phyloP scores from a whole-genome alignment of 2,113 vertebrate species.

The Chloropsis cyanopogon region DNA sequence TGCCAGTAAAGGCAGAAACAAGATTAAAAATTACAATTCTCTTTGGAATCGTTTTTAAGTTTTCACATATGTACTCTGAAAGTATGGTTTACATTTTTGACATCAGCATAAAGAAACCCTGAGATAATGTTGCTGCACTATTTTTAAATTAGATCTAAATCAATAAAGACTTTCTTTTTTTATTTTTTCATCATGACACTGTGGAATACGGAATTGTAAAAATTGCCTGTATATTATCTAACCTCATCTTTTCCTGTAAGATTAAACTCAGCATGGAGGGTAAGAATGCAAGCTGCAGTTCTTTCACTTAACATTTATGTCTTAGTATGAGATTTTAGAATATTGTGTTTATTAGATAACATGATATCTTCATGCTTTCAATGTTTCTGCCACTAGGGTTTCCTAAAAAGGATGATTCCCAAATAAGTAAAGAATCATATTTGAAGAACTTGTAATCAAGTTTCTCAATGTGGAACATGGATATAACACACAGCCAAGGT shows the following conservation, averaged over 20 bases:
- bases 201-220: neutral
- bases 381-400: neutral
- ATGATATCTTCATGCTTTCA: neutral
- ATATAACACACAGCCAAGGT: neutral
- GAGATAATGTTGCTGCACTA: neutral
- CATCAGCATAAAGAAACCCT: neutral
- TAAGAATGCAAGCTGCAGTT: slow-evolving; percentile 1
- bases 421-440: neutral
- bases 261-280: neutral
- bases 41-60: neutral
- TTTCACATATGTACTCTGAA: neutral
- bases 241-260: neutral
- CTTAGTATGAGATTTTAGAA: slow-evolving; percentile 1
- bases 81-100: neutral
- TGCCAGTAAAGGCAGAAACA: neutral
- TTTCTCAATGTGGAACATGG: neutral
- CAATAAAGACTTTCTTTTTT: neutral
- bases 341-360: neutral
- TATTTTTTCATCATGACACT: neutral
- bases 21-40: neutral
- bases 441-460: neutral
- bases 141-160: slow-evolving; percentile 16
- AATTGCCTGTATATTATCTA: slow-evolving; percentile 10
- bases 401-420: neutral
- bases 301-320: neutral